Evolutionary conservation across 2,113 vertebrate genomes (phyloP).

Genomic region (Phoxinus phoxinus): DNA sequence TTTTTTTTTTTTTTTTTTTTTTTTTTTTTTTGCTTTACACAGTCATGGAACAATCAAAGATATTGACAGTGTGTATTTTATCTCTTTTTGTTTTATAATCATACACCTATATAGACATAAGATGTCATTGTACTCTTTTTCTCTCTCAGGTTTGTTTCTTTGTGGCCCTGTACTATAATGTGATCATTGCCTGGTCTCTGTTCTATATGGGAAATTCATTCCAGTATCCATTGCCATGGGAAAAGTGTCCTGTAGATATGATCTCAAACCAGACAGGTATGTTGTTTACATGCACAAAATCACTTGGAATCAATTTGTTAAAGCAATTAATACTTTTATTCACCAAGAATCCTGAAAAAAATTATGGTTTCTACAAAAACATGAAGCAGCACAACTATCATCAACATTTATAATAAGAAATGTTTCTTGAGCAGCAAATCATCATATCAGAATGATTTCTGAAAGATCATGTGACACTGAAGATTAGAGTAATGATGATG

Average conservation of each 20-base stretch:
- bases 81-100: background rate
- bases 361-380: background rate
- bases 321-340: background rate
- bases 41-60: slow-evolving; percentile 56
- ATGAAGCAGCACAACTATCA: background rate
- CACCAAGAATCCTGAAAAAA: background rate
- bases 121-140: slow-evolving; percentile 14
- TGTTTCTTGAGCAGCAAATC: background rate
- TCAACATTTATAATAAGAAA: background rate
- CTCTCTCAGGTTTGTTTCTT: slow-evolving; percentile 79
- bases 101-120: background rate
- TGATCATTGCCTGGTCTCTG: slow-evolving; percentile 82
- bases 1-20: too few species aligned
- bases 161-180: slow-evolving; percentile 79
- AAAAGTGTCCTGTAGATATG: slow-evolving; percentile 75
- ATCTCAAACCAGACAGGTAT: slow-evolving; percentile 73
- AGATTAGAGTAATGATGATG: too few species aligned
- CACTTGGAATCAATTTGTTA: background rate
- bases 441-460: background rate
- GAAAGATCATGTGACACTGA: background rate
- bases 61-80: background rate
- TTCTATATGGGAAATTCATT: slow-evolving; percentile 84
- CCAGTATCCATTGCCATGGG: slow-evolving; percentile 81
- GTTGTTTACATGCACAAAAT: background rate
- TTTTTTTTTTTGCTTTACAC: slow-evolving; percentile 38